A percentile compares a stretch with the other conserved stretches of the same genome.
Evolutionary conservation across 2,888 invertebrate species (phyloP).

Genomic region (Lasius platythorax): DNA sequence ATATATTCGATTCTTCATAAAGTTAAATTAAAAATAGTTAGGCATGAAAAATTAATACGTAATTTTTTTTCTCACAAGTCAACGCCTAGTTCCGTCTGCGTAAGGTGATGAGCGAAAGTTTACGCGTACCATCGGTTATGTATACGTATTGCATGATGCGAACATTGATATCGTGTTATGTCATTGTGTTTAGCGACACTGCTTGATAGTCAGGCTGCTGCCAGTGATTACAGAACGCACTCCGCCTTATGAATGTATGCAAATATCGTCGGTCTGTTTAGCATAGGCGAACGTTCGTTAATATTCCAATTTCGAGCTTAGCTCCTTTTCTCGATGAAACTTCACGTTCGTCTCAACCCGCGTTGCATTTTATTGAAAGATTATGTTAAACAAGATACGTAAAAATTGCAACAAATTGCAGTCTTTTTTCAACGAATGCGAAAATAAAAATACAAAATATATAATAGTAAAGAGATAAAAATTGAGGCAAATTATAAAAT

Average conservation of each 20-base stretch:
- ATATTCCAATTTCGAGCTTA: slow-evolving; percentile 24
- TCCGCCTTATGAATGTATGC: slow-evolving; percentile 47
- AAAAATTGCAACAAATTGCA: background rate
- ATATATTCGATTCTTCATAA: background rate
- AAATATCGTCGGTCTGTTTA: slow-evolving; percentile 31
- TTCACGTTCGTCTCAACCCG: background rate
- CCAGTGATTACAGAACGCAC: slow-evolving; percentile 48
- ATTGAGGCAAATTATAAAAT: background rate
- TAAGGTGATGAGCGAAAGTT: slow-evolving; percentile 17
- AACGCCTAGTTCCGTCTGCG: too few species aligned
- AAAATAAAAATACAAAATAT: background rate
- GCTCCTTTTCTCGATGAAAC: background rate
- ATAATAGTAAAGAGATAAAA: background rate
- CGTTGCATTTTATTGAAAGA: background rate
- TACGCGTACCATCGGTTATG: background rate
- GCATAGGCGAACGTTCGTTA: slow-evolving; percentile 23
- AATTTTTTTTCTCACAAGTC: background rate
- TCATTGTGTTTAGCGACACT: slow-evolving; percentile 53
- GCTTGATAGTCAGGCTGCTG: slow-evolving; percentile 25
- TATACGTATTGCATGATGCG: slow-evolving; percentile 5
- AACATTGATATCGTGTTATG: slow-evolving; percentile 61
- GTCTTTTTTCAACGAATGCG: background rate
- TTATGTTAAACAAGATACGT: background rate
- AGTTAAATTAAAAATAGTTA: background rate
- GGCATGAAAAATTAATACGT: background rate